Evolutionary conservation across 2,888 invertebrate species (phyloP), one percentile per base, ranked within the genome.

Genomic region (Ophion costatus): DNA sequence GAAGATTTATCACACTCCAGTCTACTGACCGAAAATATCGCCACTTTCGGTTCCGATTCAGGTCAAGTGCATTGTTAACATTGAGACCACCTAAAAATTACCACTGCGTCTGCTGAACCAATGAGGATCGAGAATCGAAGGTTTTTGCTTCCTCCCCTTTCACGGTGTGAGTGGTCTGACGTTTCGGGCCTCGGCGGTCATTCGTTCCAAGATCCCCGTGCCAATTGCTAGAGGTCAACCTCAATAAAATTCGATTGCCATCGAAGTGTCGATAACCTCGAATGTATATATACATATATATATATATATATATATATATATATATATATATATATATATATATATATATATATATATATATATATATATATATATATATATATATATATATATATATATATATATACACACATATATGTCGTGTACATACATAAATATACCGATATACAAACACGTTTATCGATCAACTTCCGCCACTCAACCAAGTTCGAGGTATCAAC

Each of bases 231-330:
- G 57, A 71, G 45, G 70, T 78, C 51, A 69, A 75, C 57, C 74
- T 75, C 17, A 59, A 64, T 71, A 57, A 76, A 70, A 83, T 75
- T 83, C 75, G 70, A 80, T 75, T 75, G 70, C 70, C 61, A 42
- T 61, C 38, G 59, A n/a, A 66, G 64, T 71, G 79, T 71, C 64
- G 74, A 70, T 70, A 79, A 45, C 66, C 57, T 73, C 63, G 57
- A 6, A 56, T 20, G 14, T 22, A 67, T 57, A 51, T 57, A n/a
- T 71, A 89, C 87, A 86, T 87, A 87, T 89, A 86, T 3, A 45
- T 3, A 45, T 14, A 2, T 45, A 45, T 7, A 5, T 82, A 85
- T 64, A 74, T 4, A 11, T 4, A 10, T 10, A 3, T 45, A 45
- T 7, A 38, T 84, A 85, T 64, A 77, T 3, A 45, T 3, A 45